Evolutionary conservation across 2,888 invertebrate species (phyloP).

Genomic region (Melieria picta): DNA sequence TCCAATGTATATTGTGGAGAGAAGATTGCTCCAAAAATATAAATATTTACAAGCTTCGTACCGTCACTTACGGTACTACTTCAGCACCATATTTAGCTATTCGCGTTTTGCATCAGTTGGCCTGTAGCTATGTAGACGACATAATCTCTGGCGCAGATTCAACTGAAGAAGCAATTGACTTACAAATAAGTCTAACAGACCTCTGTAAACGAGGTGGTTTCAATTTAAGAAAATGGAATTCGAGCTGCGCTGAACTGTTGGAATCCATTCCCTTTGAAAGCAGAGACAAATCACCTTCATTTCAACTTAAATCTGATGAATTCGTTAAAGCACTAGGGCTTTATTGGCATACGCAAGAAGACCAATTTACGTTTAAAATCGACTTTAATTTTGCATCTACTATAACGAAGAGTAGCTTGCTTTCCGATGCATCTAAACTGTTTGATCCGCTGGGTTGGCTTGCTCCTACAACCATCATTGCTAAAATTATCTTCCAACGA

Average conservation of each 20-base stretch:
- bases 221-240: conserved; percentile 38
- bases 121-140: conserved; percentile 4
- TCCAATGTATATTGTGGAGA: too few relatives aligned
- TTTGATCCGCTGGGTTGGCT: conserved; percentile 29
- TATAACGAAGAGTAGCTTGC: conserved; percentile 14
- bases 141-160: conserved; percentile 25
- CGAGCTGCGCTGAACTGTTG: conserved; percentile 31
- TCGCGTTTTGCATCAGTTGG: conserved; percentile 27
- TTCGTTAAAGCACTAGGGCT: conserved; percentile 32
- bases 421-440: conserved; percentile 18
- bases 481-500: conserved; percentile 40
- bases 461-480: conserved; percentile 33
- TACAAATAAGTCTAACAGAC: conserved; percentile 13
- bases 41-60: too few relatives aligned
- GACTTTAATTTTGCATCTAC: conserved; percentile 23
- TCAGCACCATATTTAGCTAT: too few relatives aligned
- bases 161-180: conserved; percentile 15
- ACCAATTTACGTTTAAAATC: conserved; percentile 31
- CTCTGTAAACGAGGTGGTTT: conserved; percentile 25
- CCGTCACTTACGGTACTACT: too few relatives aligned
- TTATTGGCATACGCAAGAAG: conserved; percentile 16
- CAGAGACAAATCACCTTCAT: conserved; percentile 25
- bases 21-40: too few relatives aligned
- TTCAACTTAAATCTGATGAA: conserved; percentile 24
- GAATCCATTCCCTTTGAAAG: conserved; percentile 28